Conservation (phyloP, 2,113 vertebrate species). For the Zosterops japonicus region DNA sequence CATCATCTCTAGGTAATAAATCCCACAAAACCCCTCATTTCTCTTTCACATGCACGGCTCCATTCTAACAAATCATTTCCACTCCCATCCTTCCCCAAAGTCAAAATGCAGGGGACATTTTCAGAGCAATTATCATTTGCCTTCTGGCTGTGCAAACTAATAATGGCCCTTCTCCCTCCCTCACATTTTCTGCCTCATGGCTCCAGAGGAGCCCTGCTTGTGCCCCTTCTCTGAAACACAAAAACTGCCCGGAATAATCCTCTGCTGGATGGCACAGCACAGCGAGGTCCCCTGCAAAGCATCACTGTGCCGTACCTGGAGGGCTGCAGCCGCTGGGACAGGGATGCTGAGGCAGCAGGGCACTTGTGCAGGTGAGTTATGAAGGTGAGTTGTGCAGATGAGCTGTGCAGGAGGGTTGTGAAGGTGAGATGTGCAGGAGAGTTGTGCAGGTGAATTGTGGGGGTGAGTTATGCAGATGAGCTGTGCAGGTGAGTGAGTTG, state of each 20-base stretch:
- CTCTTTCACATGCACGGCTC: neutral
- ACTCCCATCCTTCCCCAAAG: neutral
- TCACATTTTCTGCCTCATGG: neutral
- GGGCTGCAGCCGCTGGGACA: neutral
- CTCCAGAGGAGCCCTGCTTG: neutral
- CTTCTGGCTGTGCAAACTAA: neutral
- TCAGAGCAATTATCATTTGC: neutral
- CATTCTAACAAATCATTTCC: neutral
- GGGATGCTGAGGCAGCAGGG: neutral
- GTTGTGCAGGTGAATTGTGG: neutral
- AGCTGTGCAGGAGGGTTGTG: neutral
- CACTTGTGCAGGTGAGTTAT: neutral
- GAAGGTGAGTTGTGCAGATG: neutral
- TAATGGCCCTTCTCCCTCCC: neutral
- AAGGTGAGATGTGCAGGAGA: neutral
- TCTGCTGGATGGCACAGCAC: fast-evolving
- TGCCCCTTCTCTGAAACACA: neutral
- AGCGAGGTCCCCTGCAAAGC: neutral
- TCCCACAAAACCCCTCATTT: neutral
- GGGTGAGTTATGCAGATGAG: neutral
- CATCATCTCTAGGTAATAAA: neutral
- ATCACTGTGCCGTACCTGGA: neutral
- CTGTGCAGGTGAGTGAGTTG: neutral
- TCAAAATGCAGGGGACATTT: neutral
- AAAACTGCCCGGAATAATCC: too few species aligned